phyloP scores from a whole-genome alignment of 1,140 invertebrate species.

The Leptinotarsa undecemlineata region DNA sequence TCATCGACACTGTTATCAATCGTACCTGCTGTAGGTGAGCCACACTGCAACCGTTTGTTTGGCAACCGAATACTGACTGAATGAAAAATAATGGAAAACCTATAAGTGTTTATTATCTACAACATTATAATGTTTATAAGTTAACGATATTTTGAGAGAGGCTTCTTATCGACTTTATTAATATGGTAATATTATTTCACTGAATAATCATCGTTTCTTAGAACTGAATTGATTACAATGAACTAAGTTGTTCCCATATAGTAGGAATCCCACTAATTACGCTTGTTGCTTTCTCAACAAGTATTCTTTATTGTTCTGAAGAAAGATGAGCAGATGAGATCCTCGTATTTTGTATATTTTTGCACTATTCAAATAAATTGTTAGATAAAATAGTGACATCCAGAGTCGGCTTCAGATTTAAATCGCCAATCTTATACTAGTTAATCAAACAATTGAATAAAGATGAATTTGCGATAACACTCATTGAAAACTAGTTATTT shows the following conservation, averaged over 20 bases:
- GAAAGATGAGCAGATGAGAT: too few species aligned
- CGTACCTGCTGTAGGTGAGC: not conserved
- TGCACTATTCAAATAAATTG: too few species aligned
- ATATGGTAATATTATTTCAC: not conserved
- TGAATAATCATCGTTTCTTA: not conserved
- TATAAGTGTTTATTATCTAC: not conserved
- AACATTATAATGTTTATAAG: not conserved
- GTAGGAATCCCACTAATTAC: not conserved
- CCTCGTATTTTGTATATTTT: too few species aligned
- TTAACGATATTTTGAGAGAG: conserved; percentile 5
- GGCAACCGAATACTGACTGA: conserved; percentile 4
- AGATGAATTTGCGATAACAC: too few species aligned
- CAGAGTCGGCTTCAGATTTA: too few species aligned
- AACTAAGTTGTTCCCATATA: not conserved
- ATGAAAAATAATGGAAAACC: conserved; percentile 8
- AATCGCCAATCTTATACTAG: too few species aligned
- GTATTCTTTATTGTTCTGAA: too few species aligned
- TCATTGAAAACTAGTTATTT: too few species aligned
- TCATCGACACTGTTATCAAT: not conserved
- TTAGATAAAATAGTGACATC: too few species aligned
- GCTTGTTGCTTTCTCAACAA: not conserved
- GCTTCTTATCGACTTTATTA: conserved; percentile 6
- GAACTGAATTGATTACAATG: not conserved
- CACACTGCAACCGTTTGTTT: not conserved
- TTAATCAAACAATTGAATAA: too few species aligned